These are phyloP conservation scores for Hozukius guyotensis DNA, from an alignment of 2,797 vertebrate genomes.

Conservation along the genomic window DNA sequence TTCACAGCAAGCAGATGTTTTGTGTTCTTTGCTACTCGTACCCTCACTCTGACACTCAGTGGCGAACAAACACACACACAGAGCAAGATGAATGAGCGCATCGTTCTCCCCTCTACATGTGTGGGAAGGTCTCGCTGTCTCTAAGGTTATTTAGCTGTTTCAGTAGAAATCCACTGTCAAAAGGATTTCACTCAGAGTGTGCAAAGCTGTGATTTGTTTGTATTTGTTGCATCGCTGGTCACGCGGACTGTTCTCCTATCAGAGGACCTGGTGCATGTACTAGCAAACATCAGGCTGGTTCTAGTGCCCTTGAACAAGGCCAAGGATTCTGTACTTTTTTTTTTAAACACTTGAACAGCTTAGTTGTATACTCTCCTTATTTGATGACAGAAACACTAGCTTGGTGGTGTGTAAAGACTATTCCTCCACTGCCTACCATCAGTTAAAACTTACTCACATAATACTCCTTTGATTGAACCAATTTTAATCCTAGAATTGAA, in stretches of 20 bases:
- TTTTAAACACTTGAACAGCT: not conserved
- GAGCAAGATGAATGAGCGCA: slow-evolving; percentile 57
- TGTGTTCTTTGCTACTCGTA: slow-evolving; percentile 61
- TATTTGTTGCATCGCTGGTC: slow-evolving; percentile 43
- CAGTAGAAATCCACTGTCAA: slow-evolving; percentile 48
- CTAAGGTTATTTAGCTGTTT: slow-evolving; percentile 60
- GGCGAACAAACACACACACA: slow-evolving; percentile 31
- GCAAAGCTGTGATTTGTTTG: slow-evolving; percentile 54
- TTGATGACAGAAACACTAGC: too few relatives aligned
- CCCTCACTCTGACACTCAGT: slow-evolving; percentile 38
- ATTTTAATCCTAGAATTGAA: not conserved
- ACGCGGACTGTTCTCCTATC: slow-evolving; percentile 13
- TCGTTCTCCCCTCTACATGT: slow-evolving; percentile 32
- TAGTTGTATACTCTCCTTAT: too few relatives aligned
- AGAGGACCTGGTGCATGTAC: slow-evolving; percentile 8
- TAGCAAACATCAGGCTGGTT: slow-evolving; percentile 24
- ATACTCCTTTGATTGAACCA: not conserved
- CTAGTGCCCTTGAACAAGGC: slow-evolving; percentile 43
- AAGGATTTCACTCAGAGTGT: slow-evolving; percentile 41
- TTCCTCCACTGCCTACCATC: not conserved
- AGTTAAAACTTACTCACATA: not conserved
- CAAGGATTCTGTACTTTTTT: not conserved
- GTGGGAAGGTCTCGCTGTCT: slow-evolving; percentile 51
- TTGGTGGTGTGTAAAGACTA: not conserved
- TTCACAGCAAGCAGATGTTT: slow-evolving; percentile 72